Evolutionary conservation across 2,888 invertebrate genomes (phyloP), one percentile per base, ranked within the genome.

Genomic region (Emmelina monodactyla): DNA sequence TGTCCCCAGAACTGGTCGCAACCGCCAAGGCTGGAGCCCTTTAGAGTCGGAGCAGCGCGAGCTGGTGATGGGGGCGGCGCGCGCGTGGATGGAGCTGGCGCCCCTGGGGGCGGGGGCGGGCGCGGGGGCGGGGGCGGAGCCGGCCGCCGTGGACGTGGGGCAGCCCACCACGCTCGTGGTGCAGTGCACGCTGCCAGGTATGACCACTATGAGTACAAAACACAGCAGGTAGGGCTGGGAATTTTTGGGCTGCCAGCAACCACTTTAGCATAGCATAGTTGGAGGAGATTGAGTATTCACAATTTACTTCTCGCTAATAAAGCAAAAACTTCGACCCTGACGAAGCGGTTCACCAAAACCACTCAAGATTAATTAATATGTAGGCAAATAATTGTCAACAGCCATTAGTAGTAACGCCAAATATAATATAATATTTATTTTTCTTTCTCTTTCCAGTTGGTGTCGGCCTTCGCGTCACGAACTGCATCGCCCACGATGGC

Each of bases 401-500:
- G n/a, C n/a, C n/a, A n/a, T n/a, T n/a, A n/a, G n/a, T n/a, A n/a
- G n/a, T n/a, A n/a, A n/a, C n/a, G n/a, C n/a, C n/a, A n/a, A n/a
- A n/a, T n/a, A n/a, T n/a, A n/a, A n/a, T n/a, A n/a, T n/a, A n/a
- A n/a, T n/a, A n/a, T n/a, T n/a, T n/a, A n/a, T n/a, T n/a, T n/a
- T n/a, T n/a, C n/a, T n/a, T n/a, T n/a, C n/a, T n/a, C n/a, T 54
- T 83, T 55, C 47, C 78, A 82, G 89, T 83, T 48, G 88, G 87
- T 13, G 85, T 90, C 40, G 89, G 88, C 16, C 85, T 89, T 37
- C 84, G 86, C 44, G 84, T 91, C 19, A 86, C 89, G 0, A 88
- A 91, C 54, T 92, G 92, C 61, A 70, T 86, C 2, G 91, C 91
- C 0, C 87, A 91, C 50, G 91, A 92, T 53, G 91, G 91, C 6